These are phyloP conservation scores for Ganaspis sp. DNA, from an alignment of 1,140 invertebrate species.

Conservation along the genomic window DNA sequence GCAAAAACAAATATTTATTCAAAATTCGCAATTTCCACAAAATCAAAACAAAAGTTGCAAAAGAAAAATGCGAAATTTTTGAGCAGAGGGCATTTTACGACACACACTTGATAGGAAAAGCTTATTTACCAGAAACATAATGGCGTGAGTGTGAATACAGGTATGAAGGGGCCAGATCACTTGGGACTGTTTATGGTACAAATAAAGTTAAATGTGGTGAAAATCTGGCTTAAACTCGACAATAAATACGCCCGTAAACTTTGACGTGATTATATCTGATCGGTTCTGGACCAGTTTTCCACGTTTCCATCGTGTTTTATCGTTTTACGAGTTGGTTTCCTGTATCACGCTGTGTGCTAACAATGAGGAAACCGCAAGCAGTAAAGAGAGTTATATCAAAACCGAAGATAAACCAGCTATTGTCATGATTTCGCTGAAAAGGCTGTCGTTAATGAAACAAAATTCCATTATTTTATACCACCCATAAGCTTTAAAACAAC, in stretches of 20 bases:
- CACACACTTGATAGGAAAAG: not conserved
- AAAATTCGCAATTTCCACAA: too few relatives aligned
- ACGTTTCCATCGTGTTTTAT: constrained; percentile 49
- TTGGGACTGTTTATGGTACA: constrained; percentile 51
- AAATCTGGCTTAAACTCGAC: constrained; percentile 51
- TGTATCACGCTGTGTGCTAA: constrained; percentile 26
- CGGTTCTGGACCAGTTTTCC: constrained; percentile 30
- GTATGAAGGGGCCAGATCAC: constrained; percentile 6
- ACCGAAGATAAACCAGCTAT: not conserved
- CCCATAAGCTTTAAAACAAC: not conserved
- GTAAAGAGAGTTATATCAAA: constrained; percentile 34
- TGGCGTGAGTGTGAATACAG: not conserved
- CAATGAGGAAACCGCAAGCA: constrained; percentile 33
- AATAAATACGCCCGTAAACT: constrained; percentile 58
- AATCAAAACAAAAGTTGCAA: too few relatives aligned
- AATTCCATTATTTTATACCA: not conserved
- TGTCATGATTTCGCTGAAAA: constrained; percentile 10
- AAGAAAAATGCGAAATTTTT: too few relatives aligned
- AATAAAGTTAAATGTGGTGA: constrained; percentile 62
- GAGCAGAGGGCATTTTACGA: constrained; percentile 2
- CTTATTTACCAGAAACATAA: not conserved
- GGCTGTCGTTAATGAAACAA: not conserved
- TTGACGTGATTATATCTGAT: constrained; percentile 58
- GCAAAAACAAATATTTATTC: too few relatives aligned
- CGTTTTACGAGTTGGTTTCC: constrained; percentile 49